Conservation (phyloP, 2,797 vertebrate genomes). For the Anguilla pacifica region DNA sequence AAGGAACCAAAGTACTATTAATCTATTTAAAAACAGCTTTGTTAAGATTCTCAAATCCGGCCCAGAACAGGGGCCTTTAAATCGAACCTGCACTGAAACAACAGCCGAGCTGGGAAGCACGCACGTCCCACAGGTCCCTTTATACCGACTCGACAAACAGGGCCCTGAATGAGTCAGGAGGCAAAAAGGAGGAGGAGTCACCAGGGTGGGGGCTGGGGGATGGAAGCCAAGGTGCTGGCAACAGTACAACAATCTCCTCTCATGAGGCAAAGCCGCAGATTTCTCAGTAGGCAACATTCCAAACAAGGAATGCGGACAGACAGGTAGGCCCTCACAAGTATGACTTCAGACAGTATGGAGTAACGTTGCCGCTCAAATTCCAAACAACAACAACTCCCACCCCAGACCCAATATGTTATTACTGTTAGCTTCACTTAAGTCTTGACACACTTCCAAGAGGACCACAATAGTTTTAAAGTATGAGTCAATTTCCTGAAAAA, state of each 20-base stretch:
- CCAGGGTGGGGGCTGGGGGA: not conserved
- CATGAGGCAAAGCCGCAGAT: not conserved
- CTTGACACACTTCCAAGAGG: not conserved
- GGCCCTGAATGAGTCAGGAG: not conserved
- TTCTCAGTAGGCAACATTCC: not conserved
- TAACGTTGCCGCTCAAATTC: not conserved
- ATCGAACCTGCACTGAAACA: not conserved
- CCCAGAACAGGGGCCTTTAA: not conserved
- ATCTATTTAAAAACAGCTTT: not conserved
- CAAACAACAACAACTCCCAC: not conserved
- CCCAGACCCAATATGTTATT: not conserved
- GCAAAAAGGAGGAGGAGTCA: not conserved
- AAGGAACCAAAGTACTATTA: not conserved
- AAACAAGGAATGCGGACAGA: not conserved
- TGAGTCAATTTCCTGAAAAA: not conserved
- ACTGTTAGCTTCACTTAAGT: not conserved
- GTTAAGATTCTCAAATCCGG: not conserved
- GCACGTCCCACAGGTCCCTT: not conserved
- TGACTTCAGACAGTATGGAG: too few relatives aligned
- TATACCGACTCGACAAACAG: not conserved
- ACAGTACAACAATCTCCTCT: not conserved
- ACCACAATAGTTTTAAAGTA: not conserved
- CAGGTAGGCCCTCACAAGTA: not conserved
- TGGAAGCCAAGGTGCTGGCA: not conserved
- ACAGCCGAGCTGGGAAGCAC: not conserved